These are phyloP conservation scores for Mastacembelus armatus DNA, from an alignment of 2,797 vertebrate genomes.

Conservation along the genomic window DNA sequence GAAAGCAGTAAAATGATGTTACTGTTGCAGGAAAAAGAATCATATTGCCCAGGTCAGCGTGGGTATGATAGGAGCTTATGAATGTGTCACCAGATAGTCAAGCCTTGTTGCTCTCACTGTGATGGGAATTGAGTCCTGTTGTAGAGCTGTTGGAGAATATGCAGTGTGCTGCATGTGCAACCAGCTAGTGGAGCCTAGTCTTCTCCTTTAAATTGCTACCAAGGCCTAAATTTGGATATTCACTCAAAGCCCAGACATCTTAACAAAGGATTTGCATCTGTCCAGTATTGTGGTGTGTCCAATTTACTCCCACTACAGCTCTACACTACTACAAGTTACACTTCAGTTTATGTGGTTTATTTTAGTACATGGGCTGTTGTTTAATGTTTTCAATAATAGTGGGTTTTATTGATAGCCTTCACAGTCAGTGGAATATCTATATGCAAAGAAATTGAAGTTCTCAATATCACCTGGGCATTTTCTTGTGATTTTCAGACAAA, in stretches of 20 bases:
- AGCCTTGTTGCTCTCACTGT: slow-evolving; percentile 29
- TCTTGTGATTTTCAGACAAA: slow-evolving; percentile 29
- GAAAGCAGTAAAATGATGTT: slow-evolving; percentile 10
- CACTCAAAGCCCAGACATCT: slow-evolving; percentile 41
- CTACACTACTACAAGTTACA: not conserved
- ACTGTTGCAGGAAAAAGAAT: slow-evolving; percentile 6
- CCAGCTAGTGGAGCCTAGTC: slow-evolving; percentile 11
- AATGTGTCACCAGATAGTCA: slow-evolving; percentile 44
- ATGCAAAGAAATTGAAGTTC: not conserved
- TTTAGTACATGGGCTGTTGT: not conserved
- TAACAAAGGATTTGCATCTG: slow-evolving; percentile 31
- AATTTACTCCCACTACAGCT: not conserved
- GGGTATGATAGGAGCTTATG: slow-evolving; percentile 38
- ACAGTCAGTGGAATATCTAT: slow-evolving; percentile 15
- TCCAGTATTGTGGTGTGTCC: slow-evolving; percentile 13
- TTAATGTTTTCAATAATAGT: not conserved
- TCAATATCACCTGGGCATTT: slow-evolving; percentile 24
- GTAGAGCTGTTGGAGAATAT: slow-evolving; percentile 17
- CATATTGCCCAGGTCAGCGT: slow-evolving; percentile 25
- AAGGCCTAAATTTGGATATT: slow-evolving; percentile 43
- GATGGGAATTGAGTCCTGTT: slow-evolving; percentile 27
- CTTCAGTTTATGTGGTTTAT: slow-evolving; percentile 12
- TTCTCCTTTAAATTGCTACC: slow-evolving; percentile 24
- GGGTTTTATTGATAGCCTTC: slow-evolving; percentile 25
- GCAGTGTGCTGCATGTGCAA: slow-evolving; percentile 9